These are phyloP conservation scores for Ptiloglossa arizonensis DNA, from an alignment of 1,140 invertebrate genomes.

Conservation along the genomic window DNA sequence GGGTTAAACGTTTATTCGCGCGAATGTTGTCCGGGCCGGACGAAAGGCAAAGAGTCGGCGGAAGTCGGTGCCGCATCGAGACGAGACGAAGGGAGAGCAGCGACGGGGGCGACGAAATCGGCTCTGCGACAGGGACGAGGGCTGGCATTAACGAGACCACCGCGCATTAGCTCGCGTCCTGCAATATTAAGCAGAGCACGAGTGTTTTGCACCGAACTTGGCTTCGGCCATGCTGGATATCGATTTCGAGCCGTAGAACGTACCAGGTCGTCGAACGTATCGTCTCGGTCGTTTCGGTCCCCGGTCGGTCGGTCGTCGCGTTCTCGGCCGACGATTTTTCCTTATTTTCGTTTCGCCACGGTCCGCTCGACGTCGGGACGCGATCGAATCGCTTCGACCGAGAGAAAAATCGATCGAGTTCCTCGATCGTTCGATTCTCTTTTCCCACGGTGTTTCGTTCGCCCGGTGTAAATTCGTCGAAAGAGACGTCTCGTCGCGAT, in stretches of 20 bases:
- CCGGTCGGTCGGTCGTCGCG: too few species aligned
- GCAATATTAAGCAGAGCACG: constrained; percentile 75
- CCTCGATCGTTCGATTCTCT: too few species aligned
- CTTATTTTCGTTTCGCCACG: constrained; percentile 24
- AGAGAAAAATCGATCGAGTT: too few species aligned
- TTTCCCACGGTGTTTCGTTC: too few species aligned
- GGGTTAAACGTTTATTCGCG: too few species aligned
- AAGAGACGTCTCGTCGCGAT: too few species aligned
- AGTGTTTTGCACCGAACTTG: constrained; percentile 72
- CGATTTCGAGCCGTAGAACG: constrained; percentile 70
- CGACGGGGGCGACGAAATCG: background rate
- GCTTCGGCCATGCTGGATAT: constrained; percentile 73
- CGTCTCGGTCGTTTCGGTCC: too few species aligned
- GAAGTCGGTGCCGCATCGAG: background rate
- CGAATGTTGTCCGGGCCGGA: too few species aligned
- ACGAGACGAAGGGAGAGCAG: background rate
- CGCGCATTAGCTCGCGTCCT: constrained; percentile 69
- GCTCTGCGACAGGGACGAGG: constrained; percentile 13
- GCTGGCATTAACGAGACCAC: constrained; percentile 50
- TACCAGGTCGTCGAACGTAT: constrained; percentile 46
- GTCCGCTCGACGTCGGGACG: background rate
- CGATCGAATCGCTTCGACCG: background rate
- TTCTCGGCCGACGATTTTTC: too few species aligned
- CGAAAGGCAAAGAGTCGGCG: background rate
- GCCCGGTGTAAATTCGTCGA: too few species aligned